Evolutionary conservation across 2,797 vertebrate species (phyloP), one percentile per base, ranked within the genome.

Genomic region (Philypnodon macrostomus): DNA sequence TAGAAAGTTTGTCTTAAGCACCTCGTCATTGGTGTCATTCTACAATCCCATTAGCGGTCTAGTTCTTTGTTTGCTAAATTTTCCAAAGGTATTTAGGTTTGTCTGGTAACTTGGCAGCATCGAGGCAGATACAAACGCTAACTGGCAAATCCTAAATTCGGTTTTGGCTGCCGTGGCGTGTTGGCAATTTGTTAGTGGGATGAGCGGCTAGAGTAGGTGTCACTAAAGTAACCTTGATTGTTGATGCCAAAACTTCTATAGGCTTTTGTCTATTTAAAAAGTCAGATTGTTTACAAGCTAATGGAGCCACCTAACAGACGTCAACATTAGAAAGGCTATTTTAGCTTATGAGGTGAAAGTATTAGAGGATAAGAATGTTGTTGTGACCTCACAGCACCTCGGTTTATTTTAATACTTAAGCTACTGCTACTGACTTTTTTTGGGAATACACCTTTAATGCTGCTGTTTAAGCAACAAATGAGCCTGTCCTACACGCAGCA

Each of bases 61-160:
- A 11, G 26, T 3, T 29, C 47, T 47, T 17, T 34, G 16, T 17
- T 55, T 37, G 37, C 38, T 30, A 38, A 35, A 8, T 10, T 4
- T 23, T 32, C 50, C 4, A 4, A 23, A 26, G 32, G 38, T 40
- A 47, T 15, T 61, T 41, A 67, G 46, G 45, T 27, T 3, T 2
- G 27, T 1, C 21, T 36, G 53, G 47, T 65, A 27, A 37, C 45
- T 57, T 51, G 57, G 59, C 51, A 59, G 40, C 47, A 29, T 35
- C 30, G 29, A 46, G 36, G 23, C 14, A 9, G 47, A 53, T 29
- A 7, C 21, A 24, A 35, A 21, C 31, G 42, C 54, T 38, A 37
- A 15, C 57, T 47, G 34, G 10, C 11, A 60, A 60, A 69, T 66
- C 68, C 58, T 18, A 37, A 39, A 13, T 53, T 40, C 45, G 30